A percentile compares a stretch with the other conserved stretches of the same genome.
phyloP scores from a whole-genome alignment of 2,888 invertebrate species.

The Ichneumoninae sp. region DNA sequence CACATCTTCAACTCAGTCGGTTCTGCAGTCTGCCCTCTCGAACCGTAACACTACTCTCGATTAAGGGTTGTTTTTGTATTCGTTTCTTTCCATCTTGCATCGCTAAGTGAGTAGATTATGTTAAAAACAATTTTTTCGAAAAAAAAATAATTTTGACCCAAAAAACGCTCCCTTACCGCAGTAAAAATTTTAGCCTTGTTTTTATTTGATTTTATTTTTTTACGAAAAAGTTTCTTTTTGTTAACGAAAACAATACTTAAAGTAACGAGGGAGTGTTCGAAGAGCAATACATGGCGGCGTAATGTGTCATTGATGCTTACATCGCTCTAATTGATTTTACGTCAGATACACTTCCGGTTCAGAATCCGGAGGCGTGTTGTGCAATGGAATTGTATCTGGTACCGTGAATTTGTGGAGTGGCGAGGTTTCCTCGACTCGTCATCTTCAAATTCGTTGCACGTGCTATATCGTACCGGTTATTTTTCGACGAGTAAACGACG shows the following conservation, averaged over 20 bases:
- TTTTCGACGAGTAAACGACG: conserved; percentile 6
- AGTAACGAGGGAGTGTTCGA: background rate
- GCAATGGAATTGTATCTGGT: conserved; percentile 6
- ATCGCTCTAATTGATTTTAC: background rate
- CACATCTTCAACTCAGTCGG: background rate
- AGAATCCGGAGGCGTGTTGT: background rate
- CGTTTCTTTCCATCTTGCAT: background rate
- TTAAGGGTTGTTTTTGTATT: background rate
- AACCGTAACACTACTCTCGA: background rate
- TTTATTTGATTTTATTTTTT: background rate
- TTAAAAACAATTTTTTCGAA: background rate
- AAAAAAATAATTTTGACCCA: background rate
- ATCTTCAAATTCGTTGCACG: background rate
- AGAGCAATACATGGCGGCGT: background rate
- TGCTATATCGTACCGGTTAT: conserved; percentile 6
- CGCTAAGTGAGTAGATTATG: background rate
- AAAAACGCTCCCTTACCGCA: background rate
- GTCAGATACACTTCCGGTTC: conserved; percentile 1
- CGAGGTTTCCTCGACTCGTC: background rate
- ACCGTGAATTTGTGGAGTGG: background rate
- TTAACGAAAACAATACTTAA: background rate
- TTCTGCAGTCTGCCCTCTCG: background rate
- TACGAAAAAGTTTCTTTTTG: background rate
- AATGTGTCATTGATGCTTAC: background rate
- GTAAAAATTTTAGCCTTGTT: background rate